Conservation (phyloP, 2,113 vertebrate species). For the Capreolus pygargus region DNA sequence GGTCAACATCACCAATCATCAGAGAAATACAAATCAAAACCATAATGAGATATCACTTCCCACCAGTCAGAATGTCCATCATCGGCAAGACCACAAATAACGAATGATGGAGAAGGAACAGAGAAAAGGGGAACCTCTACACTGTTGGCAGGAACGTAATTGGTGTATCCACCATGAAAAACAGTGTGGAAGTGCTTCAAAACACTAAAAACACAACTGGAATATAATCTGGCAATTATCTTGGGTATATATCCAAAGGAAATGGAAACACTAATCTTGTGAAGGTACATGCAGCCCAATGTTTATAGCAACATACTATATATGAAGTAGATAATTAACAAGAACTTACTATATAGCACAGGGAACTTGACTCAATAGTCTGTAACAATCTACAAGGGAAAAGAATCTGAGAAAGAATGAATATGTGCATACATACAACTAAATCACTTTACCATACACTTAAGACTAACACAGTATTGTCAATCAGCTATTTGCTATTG, state of each 20-base stretch:
- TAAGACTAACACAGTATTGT: not conserved
- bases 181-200: not conserved
- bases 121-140: too few species aligned
- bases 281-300: not conserved
- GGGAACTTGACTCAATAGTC: not conserved
- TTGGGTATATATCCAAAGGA: not conserved
- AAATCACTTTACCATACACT: not conserved
- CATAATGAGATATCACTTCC: not conserved
- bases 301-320: not conserved
- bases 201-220: not conserved
- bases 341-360: not conserved
- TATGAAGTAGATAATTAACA: not conserved
- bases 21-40: not conserved
- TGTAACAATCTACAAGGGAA: not conserved
- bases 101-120: not conserved
- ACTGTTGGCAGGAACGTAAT: not conserved
- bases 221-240: not conserved
- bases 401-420: not conserved
- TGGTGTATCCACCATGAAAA: not conserved
- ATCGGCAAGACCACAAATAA: not conserved
- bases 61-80: not conserved
- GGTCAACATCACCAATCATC: not conserved
- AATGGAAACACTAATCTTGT: not conserved
- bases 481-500: not conserved
- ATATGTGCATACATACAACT: not conserved